A percentile compares a stretch with the other conserved stretches of the same genome.
phyloP scores from a whole-genome alignment of 2,888 invertebrate species.

The Brachynemurus nebulosus region DNA sequence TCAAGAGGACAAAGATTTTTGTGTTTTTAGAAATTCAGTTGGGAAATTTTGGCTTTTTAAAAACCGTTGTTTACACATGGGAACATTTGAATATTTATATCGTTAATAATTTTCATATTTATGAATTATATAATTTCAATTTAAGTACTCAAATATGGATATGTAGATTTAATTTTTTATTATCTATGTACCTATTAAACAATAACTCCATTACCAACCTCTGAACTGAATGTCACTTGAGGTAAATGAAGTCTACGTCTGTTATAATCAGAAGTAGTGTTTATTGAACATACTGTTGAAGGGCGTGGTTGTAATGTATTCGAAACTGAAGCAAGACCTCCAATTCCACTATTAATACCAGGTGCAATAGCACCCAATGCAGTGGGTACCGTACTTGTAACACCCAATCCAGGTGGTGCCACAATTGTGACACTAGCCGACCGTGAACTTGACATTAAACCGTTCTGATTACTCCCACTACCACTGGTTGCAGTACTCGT shows the following conservation, averaged over 20 bases:
- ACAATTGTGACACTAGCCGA: constrained; percentile 18
- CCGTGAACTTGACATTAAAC: constrained; percentile 26
- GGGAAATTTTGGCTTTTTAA: no score
- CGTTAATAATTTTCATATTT: no score
- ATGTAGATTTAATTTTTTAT: no score
- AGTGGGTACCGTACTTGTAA: constrained; percentile 11
- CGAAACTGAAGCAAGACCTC: constrained; percentile 20
- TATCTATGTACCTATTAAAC: no score
- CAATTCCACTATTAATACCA: neutral
- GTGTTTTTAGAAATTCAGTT: no score
- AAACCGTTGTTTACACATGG: no score
- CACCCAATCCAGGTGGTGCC: constrained; percentile 14
- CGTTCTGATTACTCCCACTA: constrained; percentile 30
- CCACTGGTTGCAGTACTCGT: constrained; percentile 31
- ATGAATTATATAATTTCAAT: no score
- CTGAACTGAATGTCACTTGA: constrained; percentile 76
- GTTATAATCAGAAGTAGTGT: constrained; percentile 39
- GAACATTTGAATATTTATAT: no score
- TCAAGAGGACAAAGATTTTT: no score
- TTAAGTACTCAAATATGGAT: no score
- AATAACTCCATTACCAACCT: constrained; percentile 83
- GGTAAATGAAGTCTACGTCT: constrained; percentile 56
- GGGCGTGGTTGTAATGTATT: constrained; percentile 34
- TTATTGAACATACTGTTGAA: constrained; percentile 55
- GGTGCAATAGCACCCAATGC: constrained; percentile 2